Base-by-base conservation (phyloP, 2,113 vertebrate genomes). In the Nothobranchius kuhntae region DNA sequence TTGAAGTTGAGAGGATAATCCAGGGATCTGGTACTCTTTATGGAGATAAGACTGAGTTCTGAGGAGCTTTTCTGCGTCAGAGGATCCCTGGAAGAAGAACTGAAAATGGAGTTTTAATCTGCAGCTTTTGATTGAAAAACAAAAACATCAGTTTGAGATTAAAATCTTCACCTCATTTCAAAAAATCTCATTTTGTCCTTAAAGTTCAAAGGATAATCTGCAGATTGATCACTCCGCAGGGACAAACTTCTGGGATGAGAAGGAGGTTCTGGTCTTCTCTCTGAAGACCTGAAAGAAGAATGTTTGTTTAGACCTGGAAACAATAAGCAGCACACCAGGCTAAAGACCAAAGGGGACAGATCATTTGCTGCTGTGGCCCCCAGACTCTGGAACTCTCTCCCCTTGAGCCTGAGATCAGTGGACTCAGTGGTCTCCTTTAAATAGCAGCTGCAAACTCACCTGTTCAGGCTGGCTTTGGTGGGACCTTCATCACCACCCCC, bases 151-250 rank as follows among this genome's bases (percentile, higher is more conserved):
- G 30, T 30, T 30, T 30, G 30, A 30, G 30, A 30, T 10, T 24
- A 8, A 48, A 50, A 50, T 15, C 8, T 46, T 61, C 26, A 61
- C 60, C 60, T 61, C 17, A 3, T 48, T 11, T 48, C 13, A 35
- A 6, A 48, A 12, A 24, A 13, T 9, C 8, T 1, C 1, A 3
- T 47, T 48, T 6, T 48, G 10, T 63, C 12, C 13, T 40, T 52
- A 3, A 48, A 63, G 48, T 52, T 63, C 10, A 13, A 0, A 24
- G 61, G 48, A 60, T 60, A 14, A 15, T 8, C 21, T 9, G 58
- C 58, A 46, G 58, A 60, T 60, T 17, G 58, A 13, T 60, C 44
- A 47, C 58, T 60, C 21, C 4, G 46, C 42, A 60, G 6, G 58
- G 58, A 60, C 17, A 30, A 21, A 44, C 40, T 17, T 7, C 42